Percentiles rank a stretch among this genome's conserved stretches.
Evolutionary conservation across 2,113 vertebrate genomes (phyloP).

Genomic region (Lasiurus borealis): DNA sequence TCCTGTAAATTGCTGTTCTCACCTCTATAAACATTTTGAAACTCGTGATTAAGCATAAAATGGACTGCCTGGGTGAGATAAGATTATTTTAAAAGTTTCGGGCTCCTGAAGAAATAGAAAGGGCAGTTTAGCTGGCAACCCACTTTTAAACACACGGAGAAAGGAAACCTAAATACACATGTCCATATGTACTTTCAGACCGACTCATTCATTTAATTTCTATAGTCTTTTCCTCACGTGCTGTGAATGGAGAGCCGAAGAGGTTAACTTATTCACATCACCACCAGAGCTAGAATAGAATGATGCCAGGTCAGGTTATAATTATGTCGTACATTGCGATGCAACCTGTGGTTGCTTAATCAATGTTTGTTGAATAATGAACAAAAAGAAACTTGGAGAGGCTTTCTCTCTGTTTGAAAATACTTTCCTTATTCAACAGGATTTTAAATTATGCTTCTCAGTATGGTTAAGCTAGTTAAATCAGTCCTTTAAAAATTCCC

Average conservation of each 20-base stretch:
- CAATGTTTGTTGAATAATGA: slow-evolving; percentile 52
- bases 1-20: slow-evolving; percentile 57
- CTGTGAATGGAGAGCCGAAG: slow-evolving; percentile 74
- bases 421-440: slow-evolving; percentile 42
- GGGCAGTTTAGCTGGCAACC: slow-evolving; percentile 3
- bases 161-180: slow-evolving; percentile 33
- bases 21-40: slow-evolving; percentile 56
- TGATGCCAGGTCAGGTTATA: slow-evolving; percentile 60
- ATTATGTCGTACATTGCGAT: not conserved
- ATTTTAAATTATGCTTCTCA: slow-evolving; percentile 69
- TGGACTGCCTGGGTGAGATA: slow-evolving; percentile 52
- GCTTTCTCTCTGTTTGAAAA: slow-evolving; percentile 71
- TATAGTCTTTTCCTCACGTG: slow-evolving; percentile 75
- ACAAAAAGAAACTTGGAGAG: slow-evolving; percentile 62
- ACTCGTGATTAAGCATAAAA: slow-evolving; percentile 53
- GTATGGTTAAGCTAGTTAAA: slow-evolving; percentile 71
- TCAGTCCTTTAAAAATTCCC: slow-evolving; percentile 69
- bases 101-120: slow-evolving; percentile 48
- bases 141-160: not conserved
- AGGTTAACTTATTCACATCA: slow-evolving; percentile 81
- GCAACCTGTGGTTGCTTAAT: slow-evolving; percentile 61
- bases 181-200: slow-evolving; percentile 49
- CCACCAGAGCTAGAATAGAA: slow-evolving; percentile 77
- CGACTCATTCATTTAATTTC: slow-evolving; percentile 78
- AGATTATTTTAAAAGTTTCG: slow-evolving; percentile 61